Conservation (phyloP, 2,113 vertebrate genomes). For the Bambusicola thoracicus region DNA sequence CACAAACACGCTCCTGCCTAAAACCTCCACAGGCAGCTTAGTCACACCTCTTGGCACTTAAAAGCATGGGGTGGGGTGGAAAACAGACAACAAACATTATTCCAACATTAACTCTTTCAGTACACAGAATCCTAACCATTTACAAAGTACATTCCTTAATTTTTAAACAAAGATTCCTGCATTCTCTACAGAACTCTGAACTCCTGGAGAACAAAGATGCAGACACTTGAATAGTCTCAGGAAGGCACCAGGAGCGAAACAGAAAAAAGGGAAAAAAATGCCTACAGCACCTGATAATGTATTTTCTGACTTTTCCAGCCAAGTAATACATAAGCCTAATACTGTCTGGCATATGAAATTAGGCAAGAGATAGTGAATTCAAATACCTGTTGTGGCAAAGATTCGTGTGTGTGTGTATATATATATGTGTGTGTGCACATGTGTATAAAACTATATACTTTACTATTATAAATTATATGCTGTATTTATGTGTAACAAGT, state of each 20-base stretch:
- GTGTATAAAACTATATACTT: neutral
- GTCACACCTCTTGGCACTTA: neutral
- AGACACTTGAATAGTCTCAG: constrained; percentile 46
- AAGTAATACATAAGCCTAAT: constrained; percentile 18
- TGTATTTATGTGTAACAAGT: neutral
- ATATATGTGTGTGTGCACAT: fast-evolving
- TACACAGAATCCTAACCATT: neutral
- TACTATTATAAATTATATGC: fast-evolving
- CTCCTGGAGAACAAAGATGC: constrained; percentile 48
- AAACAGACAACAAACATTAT: neutral
- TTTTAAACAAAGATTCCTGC: neutral
- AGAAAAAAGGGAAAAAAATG: neutral
- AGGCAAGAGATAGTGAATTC: neutral
- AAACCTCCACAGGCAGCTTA: neutral
- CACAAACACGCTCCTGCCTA: neutral
- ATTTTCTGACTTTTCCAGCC: constrained; percentile 27
- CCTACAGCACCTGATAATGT: neutral
- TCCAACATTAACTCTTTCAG: neutral
- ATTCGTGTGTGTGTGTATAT: neutral
- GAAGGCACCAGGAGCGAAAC: constrained; percentile 1
- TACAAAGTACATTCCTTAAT: neutral
- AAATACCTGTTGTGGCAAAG: neutral
- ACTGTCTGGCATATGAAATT: neutral
- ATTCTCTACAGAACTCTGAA: constrained; percentile 33
- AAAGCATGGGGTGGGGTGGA: neutral